phyloP scores from a whole-genome alignment of 2,797 vertebrate species.

The Cyprinella venusta region DNA sequence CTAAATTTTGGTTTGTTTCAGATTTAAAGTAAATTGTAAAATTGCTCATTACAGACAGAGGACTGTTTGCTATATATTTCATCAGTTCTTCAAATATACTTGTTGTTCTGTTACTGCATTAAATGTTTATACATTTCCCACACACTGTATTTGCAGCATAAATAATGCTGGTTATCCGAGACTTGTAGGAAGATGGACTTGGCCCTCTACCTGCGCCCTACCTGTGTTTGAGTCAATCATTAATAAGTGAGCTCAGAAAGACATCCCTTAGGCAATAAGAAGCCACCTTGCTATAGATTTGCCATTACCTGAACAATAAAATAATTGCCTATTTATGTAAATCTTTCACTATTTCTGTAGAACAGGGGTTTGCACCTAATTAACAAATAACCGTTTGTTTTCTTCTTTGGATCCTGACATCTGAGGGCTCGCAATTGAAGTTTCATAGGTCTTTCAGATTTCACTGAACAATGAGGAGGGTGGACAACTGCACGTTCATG shows the following conservation, averaged over 20 bases:
- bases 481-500: slow-evolving; percentile 76
- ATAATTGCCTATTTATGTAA: background rate
- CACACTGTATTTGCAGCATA: background rate
- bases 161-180: background rate
- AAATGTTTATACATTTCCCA: background rate
- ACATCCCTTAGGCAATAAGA: slow-evolving; percentile 46
- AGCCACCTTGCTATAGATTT: slow-evolving; percentile 51
- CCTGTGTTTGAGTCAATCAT: slow-evolving; percentile 74
- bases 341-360: background rate
- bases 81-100: background rate
- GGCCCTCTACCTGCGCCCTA: slow-evolving; percentile 65
- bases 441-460: background rate
- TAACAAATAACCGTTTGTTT: background rate
- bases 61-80: background rate
- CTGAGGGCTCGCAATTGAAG: background rate
- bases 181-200: slow-evolving; percentile 67
- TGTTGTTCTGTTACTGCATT: background rate
- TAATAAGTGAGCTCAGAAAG: slow-evolving; percentile 65
- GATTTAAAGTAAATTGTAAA: background rate
- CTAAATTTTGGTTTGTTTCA: background rate
- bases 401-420: background rate
- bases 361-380: background rate
- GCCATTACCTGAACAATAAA: background rate
- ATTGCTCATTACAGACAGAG: background rate
- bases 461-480: slow-evolving; percentile 61